These are phyloP conservation scores for Apostichopus leukothele DNA, from an alignment of 53 echinoderm and acorn worm genomes.

Conservation along the genomic window DNA sequence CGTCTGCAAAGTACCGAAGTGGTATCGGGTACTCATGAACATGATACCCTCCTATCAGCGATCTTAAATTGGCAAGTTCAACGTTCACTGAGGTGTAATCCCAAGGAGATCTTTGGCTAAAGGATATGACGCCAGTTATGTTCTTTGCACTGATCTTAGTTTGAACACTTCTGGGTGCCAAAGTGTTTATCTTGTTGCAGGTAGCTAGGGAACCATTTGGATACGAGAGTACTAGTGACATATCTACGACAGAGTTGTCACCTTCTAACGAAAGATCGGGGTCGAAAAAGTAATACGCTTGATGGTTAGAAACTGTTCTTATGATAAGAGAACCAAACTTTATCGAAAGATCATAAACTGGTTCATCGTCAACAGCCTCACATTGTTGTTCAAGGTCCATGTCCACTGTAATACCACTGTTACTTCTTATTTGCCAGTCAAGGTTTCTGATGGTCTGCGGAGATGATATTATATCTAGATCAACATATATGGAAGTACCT, in stretches of 20 bases:
- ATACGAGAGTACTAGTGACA: constrained; percentile 70
- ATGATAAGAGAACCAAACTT: constrained; percentile 67
- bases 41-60: constrained; percentile 78
- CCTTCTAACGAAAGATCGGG: constrained; percentile 71
- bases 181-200: constrained; percentile 58
- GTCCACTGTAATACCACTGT: constrained; percentile 55
- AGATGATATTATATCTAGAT: constrained; percentile 66
- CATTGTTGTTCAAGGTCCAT: constrained; percentile 67
- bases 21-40: constrained; percentile 83
- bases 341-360: constrained; percentile 11
- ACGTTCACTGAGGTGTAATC: constrained; percentile 67
- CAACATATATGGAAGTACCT: constrained; percentile 73
- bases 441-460: constrained; percentile 54
- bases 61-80: constrained; percentile 60
- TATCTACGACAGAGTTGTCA: constrained; percentile 62
- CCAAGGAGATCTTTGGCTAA: constrained; percentile 74
- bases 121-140: constrained; percentile 63
- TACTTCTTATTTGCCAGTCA: constrained; percentile 70
- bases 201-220: constrained; percentile 28
- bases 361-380: constrained; percentile 35
- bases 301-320: constrained; percentile 53
- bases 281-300: constrained; percentile 63
- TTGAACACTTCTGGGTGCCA: constrained; percentile 64
- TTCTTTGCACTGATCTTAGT: constrained; percentile 62
- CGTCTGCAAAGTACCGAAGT: constrained; percentile 60